Conservation (phyloP, 1,140 invertebrate species). For the Proctacanthus coquilletti region DNA sequence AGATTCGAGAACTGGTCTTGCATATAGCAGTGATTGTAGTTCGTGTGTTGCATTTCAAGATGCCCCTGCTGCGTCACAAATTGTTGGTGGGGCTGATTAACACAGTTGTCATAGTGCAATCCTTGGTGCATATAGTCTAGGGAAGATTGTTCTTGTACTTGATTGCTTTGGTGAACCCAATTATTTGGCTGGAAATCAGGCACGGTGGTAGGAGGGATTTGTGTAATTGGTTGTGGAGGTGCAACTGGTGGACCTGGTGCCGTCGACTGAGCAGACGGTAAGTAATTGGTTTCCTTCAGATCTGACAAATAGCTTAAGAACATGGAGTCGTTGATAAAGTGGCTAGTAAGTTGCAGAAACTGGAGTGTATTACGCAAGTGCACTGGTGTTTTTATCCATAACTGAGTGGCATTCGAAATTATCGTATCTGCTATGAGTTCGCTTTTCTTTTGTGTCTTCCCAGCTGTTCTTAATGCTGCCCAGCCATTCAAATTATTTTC, state of each 20-base stretch:
- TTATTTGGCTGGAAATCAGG: not conserved
- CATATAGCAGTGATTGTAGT: too few relatives aligned
- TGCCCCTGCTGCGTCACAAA: too few relatives aligned
- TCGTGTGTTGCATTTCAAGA: too few relatives aligned
- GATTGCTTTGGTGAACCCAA: too few relatives aligned
- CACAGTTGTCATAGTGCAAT: too few relatives aligned
- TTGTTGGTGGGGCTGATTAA: too few relatives aligned
- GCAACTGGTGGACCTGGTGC: not conserved
- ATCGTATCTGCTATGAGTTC: conserved; percentile 3
- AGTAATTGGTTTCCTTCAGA: not conserved
- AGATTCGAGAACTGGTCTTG: too few relatives aligned
- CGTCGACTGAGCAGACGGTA: not conserved
- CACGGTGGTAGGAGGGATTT: not conserved
- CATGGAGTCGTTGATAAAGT: conserved; percentile 6
- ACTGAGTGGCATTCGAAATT: conserved; percentile 5
- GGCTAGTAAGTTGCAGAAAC: conserved; percentile 6
- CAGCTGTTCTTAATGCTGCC: not conserved
- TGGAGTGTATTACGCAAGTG: conserved; percentile 7
- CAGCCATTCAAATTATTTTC: too few relatives aligned
- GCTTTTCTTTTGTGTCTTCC: conserved; percentile 3
- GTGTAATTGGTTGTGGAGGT: not conserved
- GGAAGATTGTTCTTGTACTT: too few relatives aligned
- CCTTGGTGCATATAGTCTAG: too few relatives aligned
- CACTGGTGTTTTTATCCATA: conserved; percentile 7
- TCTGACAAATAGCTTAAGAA: not conserved